Evolutionary conservation across 2,113 vertebrate species (phyloP).

Genomic region (Cebidichthys violaceus): DNA sequence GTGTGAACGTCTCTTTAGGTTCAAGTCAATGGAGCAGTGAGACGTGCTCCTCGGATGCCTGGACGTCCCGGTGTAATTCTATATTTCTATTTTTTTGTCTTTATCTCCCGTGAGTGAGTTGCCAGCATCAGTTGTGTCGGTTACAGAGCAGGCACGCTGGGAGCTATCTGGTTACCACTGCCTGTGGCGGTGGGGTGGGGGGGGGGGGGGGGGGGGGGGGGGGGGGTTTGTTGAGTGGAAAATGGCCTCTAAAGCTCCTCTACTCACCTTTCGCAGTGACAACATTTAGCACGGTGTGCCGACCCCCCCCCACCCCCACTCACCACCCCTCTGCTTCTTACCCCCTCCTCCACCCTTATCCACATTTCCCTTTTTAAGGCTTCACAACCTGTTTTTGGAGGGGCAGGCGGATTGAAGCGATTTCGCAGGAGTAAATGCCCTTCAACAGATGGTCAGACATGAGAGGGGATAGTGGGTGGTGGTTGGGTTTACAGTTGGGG

Average conservation of each 20-base stretch:
- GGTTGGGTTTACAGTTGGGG: background rate
- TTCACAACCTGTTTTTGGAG: slow-evolving; percentile 78
- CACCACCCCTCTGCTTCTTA: slow-evolving; percentile 2
- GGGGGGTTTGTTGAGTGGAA: slow-evolving; percentile 82
- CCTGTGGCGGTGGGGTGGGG: slow-evolving; percentile 6
- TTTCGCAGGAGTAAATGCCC: slow-evolving; percentile 85
- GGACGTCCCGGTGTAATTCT: slow-evolving; percentile 52
- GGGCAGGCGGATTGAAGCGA: slow-evolving; percentile 80
- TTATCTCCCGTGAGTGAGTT: slow-evolving; percentile 57
- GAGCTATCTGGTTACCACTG: slow-evolving; percentile 63
- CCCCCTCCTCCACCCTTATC: slow-evolving; percentile 17
- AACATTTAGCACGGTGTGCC: slow-evolving; percentile 82
- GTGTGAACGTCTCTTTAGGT: slow-evolving; percentile 7
- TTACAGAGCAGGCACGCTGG: slow-evolving; percentile 59
- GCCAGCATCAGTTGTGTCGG: slow-evolving; percentile 69
- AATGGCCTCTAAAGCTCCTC: slow-evolving; percentile 81
- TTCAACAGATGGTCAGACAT: slow-evolving; percentile 86
- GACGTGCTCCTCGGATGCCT: slow-evolving; percentile 56
- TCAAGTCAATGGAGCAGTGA: slow-evolving; percentile 63
- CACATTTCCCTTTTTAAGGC: slow-evolving; percentile 73
- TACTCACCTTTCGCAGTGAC: slow-evolving; percentile 85
- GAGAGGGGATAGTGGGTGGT: slow-evolving; percentile 55
- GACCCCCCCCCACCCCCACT: slow-evolving; percentile 23
- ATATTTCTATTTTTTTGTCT: slow-evolving; percentile 37
- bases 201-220: slow-evolving; percentile 9